Conservation (phyloP, 2,113 vertebrate genomes). For the Haplochromis vanheusdeni region DNA sequence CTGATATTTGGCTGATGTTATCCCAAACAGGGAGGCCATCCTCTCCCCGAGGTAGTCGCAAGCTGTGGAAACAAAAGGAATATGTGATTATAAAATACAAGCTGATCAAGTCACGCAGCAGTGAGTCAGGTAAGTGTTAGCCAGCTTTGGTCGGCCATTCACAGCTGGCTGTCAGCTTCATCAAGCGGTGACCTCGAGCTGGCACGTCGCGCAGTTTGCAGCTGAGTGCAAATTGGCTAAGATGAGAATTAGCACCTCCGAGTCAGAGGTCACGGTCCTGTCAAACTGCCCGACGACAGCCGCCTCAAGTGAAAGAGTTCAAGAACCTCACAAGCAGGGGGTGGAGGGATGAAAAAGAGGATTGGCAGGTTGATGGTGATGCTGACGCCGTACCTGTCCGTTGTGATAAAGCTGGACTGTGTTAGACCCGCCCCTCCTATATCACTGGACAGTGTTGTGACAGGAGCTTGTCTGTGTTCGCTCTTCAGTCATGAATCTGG, state of each 20-base stretch:
- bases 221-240: not conserved
- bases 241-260: not conserved
- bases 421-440: not conserved
- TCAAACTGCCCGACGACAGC: not conserved
- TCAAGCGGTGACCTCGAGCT: not conserved
- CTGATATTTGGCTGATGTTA: slow-evolving; percentile 95
- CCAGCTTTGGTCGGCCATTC: not conserved
- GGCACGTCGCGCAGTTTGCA: not conserved
- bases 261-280: not conserved
- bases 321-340: fast-evolving
- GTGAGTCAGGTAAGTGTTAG: not conserved
- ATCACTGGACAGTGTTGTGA: not conserved
- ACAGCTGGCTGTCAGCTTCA: not conserved
- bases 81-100: not conserved
- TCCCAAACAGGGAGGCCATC: slow-evolving; percentile 90
- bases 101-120: not conserved
- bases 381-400: not conserved
- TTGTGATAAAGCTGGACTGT: not conserved
- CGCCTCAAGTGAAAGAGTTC: not conserved
- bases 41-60: slow-evolving; percentile 96
- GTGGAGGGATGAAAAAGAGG: not conserved
- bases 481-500: not conserved
- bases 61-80: slow-evolving; percentile 65
- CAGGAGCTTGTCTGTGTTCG: not conserved
- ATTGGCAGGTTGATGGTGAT: not conserved